Evolutionary conservation across 2,113 vertebrate species (phyloP).

Genomic region (Atherinomorus stipes): DNA sequence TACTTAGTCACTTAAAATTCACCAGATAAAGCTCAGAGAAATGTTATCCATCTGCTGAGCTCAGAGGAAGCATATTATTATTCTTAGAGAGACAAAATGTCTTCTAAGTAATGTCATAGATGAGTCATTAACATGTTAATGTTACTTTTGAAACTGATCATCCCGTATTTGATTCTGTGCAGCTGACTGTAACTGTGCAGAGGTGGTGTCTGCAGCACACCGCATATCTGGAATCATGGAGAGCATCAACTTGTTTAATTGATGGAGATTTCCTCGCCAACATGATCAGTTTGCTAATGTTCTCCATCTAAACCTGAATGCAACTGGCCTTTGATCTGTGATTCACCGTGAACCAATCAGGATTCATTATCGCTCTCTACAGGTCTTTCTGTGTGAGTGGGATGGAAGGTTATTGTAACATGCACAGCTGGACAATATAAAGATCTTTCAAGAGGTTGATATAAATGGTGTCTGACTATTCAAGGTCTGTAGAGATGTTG

Average conservation of each 20-base stretch:
- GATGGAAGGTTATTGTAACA: constrained; percentile 10
- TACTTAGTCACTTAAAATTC: constrained; percentile 17
- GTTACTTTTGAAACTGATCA: neutral
- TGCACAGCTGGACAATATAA: constrained; percentile 10
- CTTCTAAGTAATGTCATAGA: constrained; percentile 18
- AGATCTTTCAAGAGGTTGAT: neutral
- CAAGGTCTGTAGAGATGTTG: neutral
- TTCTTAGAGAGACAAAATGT: constrained; percentile 5
- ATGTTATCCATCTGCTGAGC: constrained; percentile 8
- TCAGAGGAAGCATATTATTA: constrained; percentile 13
- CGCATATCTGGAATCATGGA: constrained; percentile 33
- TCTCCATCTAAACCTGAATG: constrained; percentile 42
- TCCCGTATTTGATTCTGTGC: neutral
- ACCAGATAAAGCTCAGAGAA: constrained; percentile 6
- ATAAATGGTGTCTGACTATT: constrained; percentile 4
- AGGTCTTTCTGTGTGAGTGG: neutral
- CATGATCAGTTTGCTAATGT: constrained; percentile 47
- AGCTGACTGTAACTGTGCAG: constrained; percentile 9
- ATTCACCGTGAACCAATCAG: constrained; percentile 19
- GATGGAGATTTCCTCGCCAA: constrained; percentile 44
- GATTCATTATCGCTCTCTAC: constrained; percentile 21
- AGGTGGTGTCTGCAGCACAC: constrained; percentile 13
- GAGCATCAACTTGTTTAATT: constrained; percentile 41
- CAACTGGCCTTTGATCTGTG: constrained; percentile 53
- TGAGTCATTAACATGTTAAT: neutral